phyloP scores from a whole-genome alignment of 2,888 invertebrate genomes.

The Blera fallax region DNA sequence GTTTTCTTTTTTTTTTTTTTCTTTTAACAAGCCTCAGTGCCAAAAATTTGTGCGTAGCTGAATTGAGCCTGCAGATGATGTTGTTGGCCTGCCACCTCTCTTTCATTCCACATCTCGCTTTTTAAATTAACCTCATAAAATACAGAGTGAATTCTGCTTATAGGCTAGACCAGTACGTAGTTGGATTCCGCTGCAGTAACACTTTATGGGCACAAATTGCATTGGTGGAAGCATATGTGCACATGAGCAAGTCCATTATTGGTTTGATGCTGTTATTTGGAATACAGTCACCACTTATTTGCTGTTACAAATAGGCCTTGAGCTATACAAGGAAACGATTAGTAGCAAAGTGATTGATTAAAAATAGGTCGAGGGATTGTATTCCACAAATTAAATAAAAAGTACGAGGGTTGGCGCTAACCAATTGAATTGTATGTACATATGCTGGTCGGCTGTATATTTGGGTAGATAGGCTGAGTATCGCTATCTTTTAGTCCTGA shows the following conservation, averaged over 20 bases:
- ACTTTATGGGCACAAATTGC: constrained; percentile 28
- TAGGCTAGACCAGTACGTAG: not conserved
- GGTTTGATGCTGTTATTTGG: constrained; percentile 40
- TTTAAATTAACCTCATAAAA: constrained; percentile 59
- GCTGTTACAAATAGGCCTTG: constrained; percentile 29
- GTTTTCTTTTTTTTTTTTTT: not conserved
- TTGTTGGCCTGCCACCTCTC: not conserved
- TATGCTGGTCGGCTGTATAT: no score
- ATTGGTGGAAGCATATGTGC: constrained; percentile 10
- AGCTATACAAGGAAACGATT: no score
- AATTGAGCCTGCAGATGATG: constrained; percentile 25
- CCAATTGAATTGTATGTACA: no score
- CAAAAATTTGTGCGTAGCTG: constrained; percentile 27
- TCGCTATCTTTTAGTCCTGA: no score
- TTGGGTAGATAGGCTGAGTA: no score
- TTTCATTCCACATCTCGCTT: not conserved
- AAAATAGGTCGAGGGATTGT: no score
- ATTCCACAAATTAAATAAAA: no score
- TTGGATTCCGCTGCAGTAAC: constrained; percentile 13
- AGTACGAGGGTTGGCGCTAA: no score
- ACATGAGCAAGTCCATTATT: constrained; percentile 31
- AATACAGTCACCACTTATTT: constrained; percentile 25
- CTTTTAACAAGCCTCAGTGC: constrained; percentile 13
- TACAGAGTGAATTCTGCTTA: constrained; percentile 35
- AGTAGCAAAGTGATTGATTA: no score